Evolutionary conservation across 2,113 vertebrate genomes (phyloP), one percentile per base, ranked within the genome.

Genomic region (Ceuthmochares aereus): DNA sequence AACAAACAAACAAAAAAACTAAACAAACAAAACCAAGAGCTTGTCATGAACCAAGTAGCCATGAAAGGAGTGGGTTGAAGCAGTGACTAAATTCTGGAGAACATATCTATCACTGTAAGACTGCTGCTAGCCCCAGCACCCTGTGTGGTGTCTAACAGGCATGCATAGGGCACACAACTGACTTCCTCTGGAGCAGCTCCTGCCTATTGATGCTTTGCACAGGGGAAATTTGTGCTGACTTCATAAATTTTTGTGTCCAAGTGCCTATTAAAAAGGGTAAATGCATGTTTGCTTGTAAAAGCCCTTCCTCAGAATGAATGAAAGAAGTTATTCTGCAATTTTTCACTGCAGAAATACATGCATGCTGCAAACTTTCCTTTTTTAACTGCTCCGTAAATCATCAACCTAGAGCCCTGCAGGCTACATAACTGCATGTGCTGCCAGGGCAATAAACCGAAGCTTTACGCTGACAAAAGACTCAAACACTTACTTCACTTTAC

Each of bases 371-470:
- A 59, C 60, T 56, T 89, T 64, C 68, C 73, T 27, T 70, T 76
- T 66, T 32, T 10, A 40, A 52, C 63, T 77, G 47, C 36, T 78
- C 88, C 90, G 83, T 94, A 94, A 95, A 95, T 95, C 79, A 94
- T 92, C 83, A 90, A 8, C 85, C 54, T 20, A 43, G 76, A 66
- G 30, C 43, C 32, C 68, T 70, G 68, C 68, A 90, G 56, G 68
- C 83, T 66, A 37, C 23, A 10, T 23, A 76, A 64, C 55, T 92
- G n/a, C 12, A 14, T 12, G 76, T 60, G 83, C 76, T 93, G 72
- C 83, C 79, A 72, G 64, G 62, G 70, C 60, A 84, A 59, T 72
- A 87, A 93, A 76, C 37, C 0, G 2, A 54, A 79, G 63, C 70
- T 91, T 80, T 69, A 69, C 88, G 60, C 40, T 47, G 52, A 83